These are phyloP conservation scores for Belonocnema kinseyi DNA, from an alignment of 1,140 invertebrate species.

Conservation along the genomic window DNA sequence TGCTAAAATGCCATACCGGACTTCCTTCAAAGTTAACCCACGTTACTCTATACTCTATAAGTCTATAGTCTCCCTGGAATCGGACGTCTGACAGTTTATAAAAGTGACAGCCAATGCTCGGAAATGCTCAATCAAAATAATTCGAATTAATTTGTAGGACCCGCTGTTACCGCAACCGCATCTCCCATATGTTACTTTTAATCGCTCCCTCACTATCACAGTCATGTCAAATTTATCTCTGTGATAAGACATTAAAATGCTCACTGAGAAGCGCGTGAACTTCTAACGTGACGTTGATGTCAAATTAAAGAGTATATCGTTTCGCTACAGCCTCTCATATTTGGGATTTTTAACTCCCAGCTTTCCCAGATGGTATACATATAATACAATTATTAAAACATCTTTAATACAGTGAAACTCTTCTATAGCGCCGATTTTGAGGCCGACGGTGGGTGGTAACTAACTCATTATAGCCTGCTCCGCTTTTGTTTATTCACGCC, in stretches of 20 bases:
- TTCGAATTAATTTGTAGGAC: conserved; percentile 63
- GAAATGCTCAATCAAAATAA: conserved; percentile 67
- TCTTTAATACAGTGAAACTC: too few species aligned
- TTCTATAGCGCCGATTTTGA: too few species aligned
- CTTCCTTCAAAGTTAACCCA: conserved; percentile 57
- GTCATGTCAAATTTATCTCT: background rate
- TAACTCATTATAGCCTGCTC: too few species aligned
- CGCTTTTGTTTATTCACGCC: too few species aligned
- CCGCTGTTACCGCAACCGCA: conserved; percentile 35
- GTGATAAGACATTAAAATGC: conserved; percentile 1
- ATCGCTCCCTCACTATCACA: background rate
- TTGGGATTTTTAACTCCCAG: too few species aligned
- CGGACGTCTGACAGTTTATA: conserved; percentile 50
- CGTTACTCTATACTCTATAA: conserved; percentile 49
- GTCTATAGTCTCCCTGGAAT: conserved; percentile 37
- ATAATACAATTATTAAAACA: too few species aligned
- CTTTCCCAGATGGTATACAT: too few species aligned
- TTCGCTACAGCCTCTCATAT: too few species aligned
- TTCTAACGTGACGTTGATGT: background rate
- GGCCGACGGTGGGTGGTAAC: too few species aligned
- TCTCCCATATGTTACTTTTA: conserved; percentile 24
- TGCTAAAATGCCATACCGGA: conserved; percentile 57
- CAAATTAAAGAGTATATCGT: conserved; percentile 33
- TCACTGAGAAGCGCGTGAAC: background rate
- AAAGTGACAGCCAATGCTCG: conserved; percentile 56